phyloP scores from a whole-genome alignment of 1,140 invertebrate genomes.

The Holcopasites calliopsidis region DNA sequence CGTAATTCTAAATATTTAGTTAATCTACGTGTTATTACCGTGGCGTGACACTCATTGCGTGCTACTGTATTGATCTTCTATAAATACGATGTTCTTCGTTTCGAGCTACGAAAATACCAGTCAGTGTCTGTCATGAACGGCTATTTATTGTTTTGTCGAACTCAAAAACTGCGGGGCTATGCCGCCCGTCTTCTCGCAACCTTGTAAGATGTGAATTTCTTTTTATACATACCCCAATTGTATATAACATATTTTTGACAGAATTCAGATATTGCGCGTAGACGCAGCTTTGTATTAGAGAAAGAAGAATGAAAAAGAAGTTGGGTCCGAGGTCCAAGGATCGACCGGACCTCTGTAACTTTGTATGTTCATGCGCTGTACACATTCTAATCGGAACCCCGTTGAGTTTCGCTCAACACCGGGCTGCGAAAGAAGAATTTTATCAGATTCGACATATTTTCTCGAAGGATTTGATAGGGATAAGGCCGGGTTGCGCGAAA shows the following conservation, averaged over 20 bases:
- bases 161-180: neutral
- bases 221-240: conserved; percentile 38
- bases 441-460: conserved; percentile 51
- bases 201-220: conserved; percentile 35
- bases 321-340: conserved; percentile 19
- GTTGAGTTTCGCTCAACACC: conserved; percentile 44
- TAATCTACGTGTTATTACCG: neutral
- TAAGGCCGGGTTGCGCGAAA: conserved; percentile 48
- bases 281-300: conserved; percentile 54
- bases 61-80: neutral
- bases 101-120: neutral
- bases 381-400: conserved; percentile 55
- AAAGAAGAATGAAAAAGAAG: conserved; percentile 19
- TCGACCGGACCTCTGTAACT: conserved; percentile 54
- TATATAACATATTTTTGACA: conserved; percentile 64
- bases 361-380: conserved; percentile 67
- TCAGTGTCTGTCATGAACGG: neutral
- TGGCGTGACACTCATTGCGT: neutral
- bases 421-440: conserved; percentile 36
- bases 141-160: conserved; percentile 14
- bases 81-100: neutral
- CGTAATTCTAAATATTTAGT: conserved; percentile 16
- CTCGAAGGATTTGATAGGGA: conserved; percentile 45
- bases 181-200: conserved; percentile 6
- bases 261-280: conserved; percentile 44